phyloP scores from a whole-genome alignment of 2,888 invertebrate genomes.

The Calliphora vomitoria region DNA sequence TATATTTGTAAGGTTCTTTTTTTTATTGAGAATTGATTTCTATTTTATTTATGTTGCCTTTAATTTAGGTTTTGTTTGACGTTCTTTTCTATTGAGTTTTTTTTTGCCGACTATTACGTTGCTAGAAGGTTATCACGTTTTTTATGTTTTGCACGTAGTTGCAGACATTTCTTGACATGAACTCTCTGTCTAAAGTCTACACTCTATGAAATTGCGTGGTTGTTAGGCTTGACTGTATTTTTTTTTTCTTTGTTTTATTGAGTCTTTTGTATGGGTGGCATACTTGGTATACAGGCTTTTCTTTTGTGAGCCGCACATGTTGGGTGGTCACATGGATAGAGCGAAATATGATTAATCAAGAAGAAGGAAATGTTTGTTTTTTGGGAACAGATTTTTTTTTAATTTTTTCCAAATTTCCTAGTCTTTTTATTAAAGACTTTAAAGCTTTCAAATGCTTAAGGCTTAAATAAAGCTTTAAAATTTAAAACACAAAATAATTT shows the following conservation, averaged over 20 bases:
- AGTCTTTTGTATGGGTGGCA: slow-evolving; percentile 24
- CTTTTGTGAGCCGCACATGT: slow-evolving; percentile 25
- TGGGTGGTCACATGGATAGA: slow-evolving; percentile 38
- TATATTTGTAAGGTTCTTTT: background rate
- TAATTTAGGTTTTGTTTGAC: slow-evolving; percentile 20
- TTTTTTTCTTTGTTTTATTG: slow-evolving; percentile 38
- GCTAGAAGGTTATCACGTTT: slow-evolving; percentile 68
- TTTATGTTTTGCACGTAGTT: slow-evolving; percentile 57
- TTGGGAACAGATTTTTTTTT: background rate
- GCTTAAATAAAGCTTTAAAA: no score
- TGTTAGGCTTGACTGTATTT: slow-evolving; percentile 11
- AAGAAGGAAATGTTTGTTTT: slow-evolving; percentile 11
- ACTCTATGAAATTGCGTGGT: slow-evolving; percentile 48
- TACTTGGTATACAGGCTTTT: background rate
- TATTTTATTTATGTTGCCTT: slow-evolving; percentile 29
- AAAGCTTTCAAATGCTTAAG: background rate
- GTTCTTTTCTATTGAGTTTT: background rate
- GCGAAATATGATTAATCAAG: slow-evolving; percentile 37
- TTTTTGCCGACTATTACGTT: slow-evolving; percentile 28
- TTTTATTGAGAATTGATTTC: slow-evolving; percentile 41
- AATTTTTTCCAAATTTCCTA: background rate
- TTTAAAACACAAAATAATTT: no score
- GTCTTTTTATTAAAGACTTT: background rate
- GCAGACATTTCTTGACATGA: slow-evolving; percentile 65
- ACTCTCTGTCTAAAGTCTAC: slow-evolving; percentile 58